A percentile compares a stretch with the other conserved stretches of the same genome.
These are phyloP conservation scores for Catostomus latipinnis DNA, from an alignment of 2,797 vertebrate genomes.

Conservation along the genomic window DNA sequence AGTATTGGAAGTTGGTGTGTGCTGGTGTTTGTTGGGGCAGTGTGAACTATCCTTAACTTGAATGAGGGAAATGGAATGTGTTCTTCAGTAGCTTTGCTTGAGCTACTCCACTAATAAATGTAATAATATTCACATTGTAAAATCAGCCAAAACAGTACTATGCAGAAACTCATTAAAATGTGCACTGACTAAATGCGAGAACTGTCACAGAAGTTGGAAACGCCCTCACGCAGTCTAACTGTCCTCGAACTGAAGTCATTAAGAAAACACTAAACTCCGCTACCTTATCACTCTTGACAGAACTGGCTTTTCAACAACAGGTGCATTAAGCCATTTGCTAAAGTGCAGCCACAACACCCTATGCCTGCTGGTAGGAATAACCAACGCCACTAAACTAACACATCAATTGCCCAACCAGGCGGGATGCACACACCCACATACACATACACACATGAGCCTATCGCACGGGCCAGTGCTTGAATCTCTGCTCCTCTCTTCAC, in stretches of 20 bases:
- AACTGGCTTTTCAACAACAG: slow-evolving; percentile 40
- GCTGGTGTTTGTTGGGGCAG: too few relatives aligned
- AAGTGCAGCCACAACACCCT: slow-evolving; percentile 40
- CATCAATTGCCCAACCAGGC: slow-evolving; percentile 57
- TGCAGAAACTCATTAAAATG: slow-evolving; percentile 47
- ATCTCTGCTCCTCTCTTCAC: slow-evolving; percentile 53
- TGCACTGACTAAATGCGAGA: slow-evolving; percentile 7
- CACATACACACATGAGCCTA: slow-evolving; percentile 28
- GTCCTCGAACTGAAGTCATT: slow-evolving; percentile 24
- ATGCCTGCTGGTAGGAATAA: slow-evolving; percentile 51
- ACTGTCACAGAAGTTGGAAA: slow-evolving; percentile 33
- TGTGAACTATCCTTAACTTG: background rate
- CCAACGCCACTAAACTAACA: slow-evolving; percentile 50
- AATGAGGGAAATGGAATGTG: background rate
- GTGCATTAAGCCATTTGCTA: slow-evolving; percentile 45
- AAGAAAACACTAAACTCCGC: slow-evolving; percentile 25
- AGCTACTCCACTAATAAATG: slow-evolving; percentile 2
- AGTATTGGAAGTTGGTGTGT: too few relatives aligned
- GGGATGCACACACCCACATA: slow-evolving; percentile 41
- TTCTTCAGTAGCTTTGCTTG: background rate
- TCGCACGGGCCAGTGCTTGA: slow-evolving; percentile 16
- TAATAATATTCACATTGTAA: slow-evolving; percentile 19
- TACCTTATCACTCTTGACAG: slow-evolving; percentile 45
- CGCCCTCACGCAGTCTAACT: slow-evolving; percentile 14
- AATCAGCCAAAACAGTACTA: slow-evolving; percentile 5